Evolutionary conservation across 53 echinoderm and acorn worm genomes (phyloP), one percentile per base, ranked within the genome.

Genomic region (Holothuria leucospilota): DNA sequence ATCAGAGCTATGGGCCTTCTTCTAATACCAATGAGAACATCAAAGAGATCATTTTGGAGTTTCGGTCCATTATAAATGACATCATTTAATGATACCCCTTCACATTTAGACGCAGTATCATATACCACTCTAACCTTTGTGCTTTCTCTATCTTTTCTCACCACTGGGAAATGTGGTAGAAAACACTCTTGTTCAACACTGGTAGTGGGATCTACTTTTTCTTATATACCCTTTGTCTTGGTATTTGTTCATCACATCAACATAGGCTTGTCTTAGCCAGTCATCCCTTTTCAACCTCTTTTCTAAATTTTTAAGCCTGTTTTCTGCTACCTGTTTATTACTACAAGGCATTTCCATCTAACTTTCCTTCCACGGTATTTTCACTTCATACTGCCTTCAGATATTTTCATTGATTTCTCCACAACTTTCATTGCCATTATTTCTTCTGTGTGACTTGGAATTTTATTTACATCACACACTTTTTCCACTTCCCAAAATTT

Each of bases 341-440:
- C 20, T 29, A 13, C 5, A 6, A 34, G 41, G 52, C 42, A 38
- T 52, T 13, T 59, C 46, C 67, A 25, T 40, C n/a, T 39, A 13
- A 41, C 29, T 39, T 15, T 78, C 8, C 56, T 78, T 42, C 51
- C 58, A 61, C n/a, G n/a, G n/a, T 38, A 34, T 77, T 38, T 56
- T 77, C 64, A 62, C 80, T 38, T 86, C 80, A 68, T 90, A 90
- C 58, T 85, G 16, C 90, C 90, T 60, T 81, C 81, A 68, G 29
- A 39, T 15, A 12, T 24, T 30, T 41, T 86, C 52, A 82, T 78
- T 30, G 86, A 78, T 64, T 71, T 51, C 59, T 86, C 68, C 39
- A 81, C 67, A 30, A 70, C 51, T 28, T 18, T 25, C 28, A 51
- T 71, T 58, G 89, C 84, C 58, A 39, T 30, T 20, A 67, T 69